Percentiles rank a stretch among this genome's conserved stretches.
Evolutionary conservation across 2,797 vertebrate genomes (phyloP).

Genomic region (Ctenosaura bakeri): DNA sequence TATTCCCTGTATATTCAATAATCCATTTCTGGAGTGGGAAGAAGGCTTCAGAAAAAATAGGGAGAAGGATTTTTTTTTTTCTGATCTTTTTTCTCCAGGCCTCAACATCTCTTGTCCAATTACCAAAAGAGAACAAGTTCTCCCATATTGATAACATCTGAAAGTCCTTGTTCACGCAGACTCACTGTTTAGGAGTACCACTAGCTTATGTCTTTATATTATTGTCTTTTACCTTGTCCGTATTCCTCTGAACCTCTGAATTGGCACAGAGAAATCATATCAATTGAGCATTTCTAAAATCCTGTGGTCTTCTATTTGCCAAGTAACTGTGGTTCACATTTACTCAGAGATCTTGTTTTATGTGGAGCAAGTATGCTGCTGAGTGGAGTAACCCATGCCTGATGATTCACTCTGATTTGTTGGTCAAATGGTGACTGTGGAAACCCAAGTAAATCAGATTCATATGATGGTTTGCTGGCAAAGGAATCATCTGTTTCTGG

Average conservation of each 20-base stretch:
- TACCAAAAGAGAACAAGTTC: not conserved
- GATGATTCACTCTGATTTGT: slow-evolving; percentile 15
- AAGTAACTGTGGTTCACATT: not conserved
- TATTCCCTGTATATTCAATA: no score
- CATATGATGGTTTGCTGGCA: slow-evolving; percentile 29
- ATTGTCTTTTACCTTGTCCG: not conserved
- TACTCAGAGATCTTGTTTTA: not conserved
- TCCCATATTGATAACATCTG: not conserved
- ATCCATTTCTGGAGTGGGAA: no score
- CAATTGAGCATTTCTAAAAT: not conserved
- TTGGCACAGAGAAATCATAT: not conserved
- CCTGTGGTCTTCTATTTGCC: not conserved
- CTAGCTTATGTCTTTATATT: no score
- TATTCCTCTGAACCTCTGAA: not conserved
- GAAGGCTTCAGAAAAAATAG: no score
- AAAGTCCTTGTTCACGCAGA: not conserved
- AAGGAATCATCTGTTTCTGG: slow-evolving; percentile 20
- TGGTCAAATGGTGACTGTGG: slow-evolving; percentile 20
- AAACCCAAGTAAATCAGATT: slow-evolving; percentile 36
- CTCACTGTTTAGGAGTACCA: not conserved
- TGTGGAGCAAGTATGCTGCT: not conserved
- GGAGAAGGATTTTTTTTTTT: no score
- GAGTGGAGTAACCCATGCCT: not conserved
- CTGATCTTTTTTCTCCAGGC: no score
- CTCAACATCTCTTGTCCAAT: not conserved